A percentile compares a stretch with the other conserved stretches of the same genome.
These are phyloP conservation scores for Turdus rufiventris DNA, from an alignment of 2,113 vertebrate species.

Conservation along the genomic window DNA sequence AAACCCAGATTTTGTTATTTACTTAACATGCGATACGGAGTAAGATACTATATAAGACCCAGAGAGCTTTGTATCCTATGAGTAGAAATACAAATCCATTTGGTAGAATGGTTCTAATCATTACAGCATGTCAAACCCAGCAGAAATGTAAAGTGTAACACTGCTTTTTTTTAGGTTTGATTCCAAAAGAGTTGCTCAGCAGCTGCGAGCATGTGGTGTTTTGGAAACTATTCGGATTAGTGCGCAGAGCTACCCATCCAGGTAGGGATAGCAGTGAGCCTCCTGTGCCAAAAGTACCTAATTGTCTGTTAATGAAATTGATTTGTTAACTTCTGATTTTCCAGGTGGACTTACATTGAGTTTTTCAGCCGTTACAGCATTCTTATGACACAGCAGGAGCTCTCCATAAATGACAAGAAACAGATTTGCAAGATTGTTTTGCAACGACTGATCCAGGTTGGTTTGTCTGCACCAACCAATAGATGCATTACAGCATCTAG, in stretches of 20 bases:
- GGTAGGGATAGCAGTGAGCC: constrained; percentile 48
- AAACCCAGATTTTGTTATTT: neutral
- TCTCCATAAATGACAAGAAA: constrained; percentile 81
- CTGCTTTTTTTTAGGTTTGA: constrained; percentile 79
- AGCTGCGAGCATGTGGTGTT: constrained; percentile 93
- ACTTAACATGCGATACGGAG: neutral
- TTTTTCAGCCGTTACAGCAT: constrained; percentile 95
- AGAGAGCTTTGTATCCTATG: neutral
- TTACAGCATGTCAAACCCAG: neutral
- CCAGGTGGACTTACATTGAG: constrained; percentile 95
- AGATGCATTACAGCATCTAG: neutral
- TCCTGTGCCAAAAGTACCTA: neutral
- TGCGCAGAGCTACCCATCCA: constrained; percentile 94
- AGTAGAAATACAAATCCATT: neutral
- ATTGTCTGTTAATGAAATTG: neutral
- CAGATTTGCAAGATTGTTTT: constrained; percentile 87
- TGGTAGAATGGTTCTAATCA: neutral
- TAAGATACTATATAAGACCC: neutral
- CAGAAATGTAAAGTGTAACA: neutral
- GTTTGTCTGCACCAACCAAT: neutral
- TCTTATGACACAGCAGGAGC: constrained; percentile 89
- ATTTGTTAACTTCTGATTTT: constrained; percentile 9
- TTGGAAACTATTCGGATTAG: constrained; percentile 95
- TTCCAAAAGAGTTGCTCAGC: constrained; percentile 89
- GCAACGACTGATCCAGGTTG: constrained; percentile 89